Percentiles rank a stretch among this genome's conserved stretches.
phyloP scores from a whole-genome alignment of 2,797 vertebrate species.

The Salarias fasciatus region DNA sequence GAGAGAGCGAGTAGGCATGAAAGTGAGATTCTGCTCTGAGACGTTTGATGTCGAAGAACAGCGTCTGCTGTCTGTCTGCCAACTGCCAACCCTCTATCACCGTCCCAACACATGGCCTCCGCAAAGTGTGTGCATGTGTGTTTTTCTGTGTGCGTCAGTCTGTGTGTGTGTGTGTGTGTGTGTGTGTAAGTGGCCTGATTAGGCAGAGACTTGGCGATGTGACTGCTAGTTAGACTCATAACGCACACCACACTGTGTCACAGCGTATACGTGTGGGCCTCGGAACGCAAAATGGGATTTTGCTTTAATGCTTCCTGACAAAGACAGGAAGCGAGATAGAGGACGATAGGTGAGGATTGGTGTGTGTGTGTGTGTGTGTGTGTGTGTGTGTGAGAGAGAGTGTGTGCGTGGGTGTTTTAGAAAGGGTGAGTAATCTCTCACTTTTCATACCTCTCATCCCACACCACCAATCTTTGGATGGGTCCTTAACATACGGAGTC shows the following conservation, averaged over 20 bases:
- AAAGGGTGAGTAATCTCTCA: constrained; percentile 75
- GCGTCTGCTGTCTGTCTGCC: constrained; percentile 83
- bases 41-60: constrained; percentile 85
- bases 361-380: constrained; percentile 19
- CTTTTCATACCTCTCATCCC: constrained; percentile 72
- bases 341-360: constrained; percentile 36
- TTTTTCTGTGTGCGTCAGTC: constrained; percentile 33
- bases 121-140: constrained; percentile 58
- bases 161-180: constrained; percentile 29
- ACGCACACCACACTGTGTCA: constrained; percentile 60
- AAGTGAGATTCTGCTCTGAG: constrained; percentile 80
- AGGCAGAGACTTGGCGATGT: constrained; percentile 67
- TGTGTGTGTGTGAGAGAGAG: constrained; percentile 5
- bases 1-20: constrained; percentile 71
- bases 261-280: constrained; percentile 64
- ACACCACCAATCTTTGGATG: constrained; percentile 74
- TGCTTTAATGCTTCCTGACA: constrained; percentile 61
- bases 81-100: constrained; percentile 83
- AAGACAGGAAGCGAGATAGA: constrained; percentile 40
- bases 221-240: constrained; percentile 70
- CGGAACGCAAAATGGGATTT: constrained; percentile 67
- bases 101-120: constrained; percentile 84
- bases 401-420: constrained; percentile 30
- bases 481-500: constrained; percentile 79
- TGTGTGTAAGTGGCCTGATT: constrained; percentile 74